Conservation (phyloP, 2,888 invertebrate species). For the Mystacides longicornis region DNA sequence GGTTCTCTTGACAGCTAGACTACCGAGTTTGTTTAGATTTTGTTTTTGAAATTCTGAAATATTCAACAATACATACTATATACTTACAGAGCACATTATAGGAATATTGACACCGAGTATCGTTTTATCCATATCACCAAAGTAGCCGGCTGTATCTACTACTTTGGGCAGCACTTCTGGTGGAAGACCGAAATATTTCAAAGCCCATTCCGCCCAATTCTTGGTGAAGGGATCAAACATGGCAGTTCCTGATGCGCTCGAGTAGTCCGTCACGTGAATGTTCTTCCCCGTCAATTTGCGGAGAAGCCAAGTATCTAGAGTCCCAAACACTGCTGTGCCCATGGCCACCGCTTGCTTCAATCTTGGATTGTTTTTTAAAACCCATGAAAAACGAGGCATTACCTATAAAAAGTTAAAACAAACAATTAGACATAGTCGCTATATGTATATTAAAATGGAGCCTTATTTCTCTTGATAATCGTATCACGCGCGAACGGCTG, state of each 20-base stretch:
- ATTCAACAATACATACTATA: too few relatives aligned
- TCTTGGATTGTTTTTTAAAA: slow-evolving; percentile 61
- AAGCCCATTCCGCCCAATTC: slow-evolving; percentile 72
- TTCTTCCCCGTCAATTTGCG: slow-evolving; percentile 64
- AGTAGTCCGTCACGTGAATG: slow-evolving; percentile 79
- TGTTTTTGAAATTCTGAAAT: too few relatives aligned
- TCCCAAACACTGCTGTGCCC: slow-evolving; percentile 71
- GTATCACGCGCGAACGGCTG: too few relatives aligned
- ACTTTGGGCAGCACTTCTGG: slow-evolving; percentile 69
- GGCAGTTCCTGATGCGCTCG: slow-evolving; percentile 86
- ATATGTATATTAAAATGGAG: too few relatives aligned
- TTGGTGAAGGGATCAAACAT: slow-evolving; percentile 88
- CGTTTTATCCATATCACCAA: slow-evolving; percentile 57
- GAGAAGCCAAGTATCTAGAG: slow-evolving; percentile 89
- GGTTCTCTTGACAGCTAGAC: too few relatives aligned
- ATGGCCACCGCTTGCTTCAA: slow-evolving; percentile 56
- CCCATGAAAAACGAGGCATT: slow-evolving; percentile 71
- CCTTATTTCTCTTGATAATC: too few relatives aligned
- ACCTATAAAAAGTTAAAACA: slow-evolving; percentile 48
- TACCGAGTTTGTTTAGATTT: too few relatives aligned
- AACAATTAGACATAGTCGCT: too few relatives aligned
- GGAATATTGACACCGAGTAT: slow-evolving; percentile 73
- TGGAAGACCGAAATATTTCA: slow-evolving; percentile 67
- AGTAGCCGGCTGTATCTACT: slow-evolving; percentile 68
- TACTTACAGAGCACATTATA: slow-evolving; percentile 64